Conservation (phyloP, 2,113 vertebrate genomes). For the Leptocoma aspasia region DNA sequence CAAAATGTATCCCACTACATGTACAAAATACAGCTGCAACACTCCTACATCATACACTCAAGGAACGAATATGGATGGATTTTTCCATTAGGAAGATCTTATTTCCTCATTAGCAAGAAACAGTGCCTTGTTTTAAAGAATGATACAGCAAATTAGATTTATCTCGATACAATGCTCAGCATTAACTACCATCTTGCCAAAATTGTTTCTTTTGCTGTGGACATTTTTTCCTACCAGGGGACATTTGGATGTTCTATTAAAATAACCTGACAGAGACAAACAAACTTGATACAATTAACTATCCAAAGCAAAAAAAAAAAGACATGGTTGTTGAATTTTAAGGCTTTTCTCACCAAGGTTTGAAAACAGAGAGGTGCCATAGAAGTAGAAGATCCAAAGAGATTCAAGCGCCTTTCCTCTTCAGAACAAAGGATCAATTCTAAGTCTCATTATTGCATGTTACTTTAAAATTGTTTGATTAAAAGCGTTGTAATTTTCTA, state of each 20-base stretch:
- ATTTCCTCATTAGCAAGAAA: constrained; percentile 28
- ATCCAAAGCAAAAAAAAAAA: neutral
- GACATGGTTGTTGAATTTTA: neutral
- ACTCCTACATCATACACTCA: neutral
- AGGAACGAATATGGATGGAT: neutral
- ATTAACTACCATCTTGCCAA: neutral
- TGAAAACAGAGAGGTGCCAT: neutral
- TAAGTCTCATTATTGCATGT: neutral
- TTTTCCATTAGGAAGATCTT: constrained; percentile 33
- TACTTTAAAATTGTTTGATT: neutral
- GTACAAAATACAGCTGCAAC: neutral
- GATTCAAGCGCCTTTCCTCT: neutral
- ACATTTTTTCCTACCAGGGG: neutral
- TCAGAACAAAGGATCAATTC: neutral
- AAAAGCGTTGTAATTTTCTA: neutral
- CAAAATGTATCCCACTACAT: neutral
- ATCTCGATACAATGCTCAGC: neutral
- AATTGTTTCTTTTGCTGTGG: neutral
- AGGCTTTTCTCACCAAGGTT: neutral
- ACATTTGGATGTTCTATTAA: neutral
- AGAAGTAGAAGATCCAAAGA: neutral
- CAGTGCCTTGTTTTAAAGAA: neutral
- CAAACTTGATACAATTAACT: neutral
- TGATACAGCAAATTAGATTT: neutral
- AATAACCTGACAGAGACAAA: neutral